These are phyloP conservation scores for Sciurus vulgaris DNA, from an alignment of 2,797 vertebrate species.

Conservation along the genomic window DNA sequence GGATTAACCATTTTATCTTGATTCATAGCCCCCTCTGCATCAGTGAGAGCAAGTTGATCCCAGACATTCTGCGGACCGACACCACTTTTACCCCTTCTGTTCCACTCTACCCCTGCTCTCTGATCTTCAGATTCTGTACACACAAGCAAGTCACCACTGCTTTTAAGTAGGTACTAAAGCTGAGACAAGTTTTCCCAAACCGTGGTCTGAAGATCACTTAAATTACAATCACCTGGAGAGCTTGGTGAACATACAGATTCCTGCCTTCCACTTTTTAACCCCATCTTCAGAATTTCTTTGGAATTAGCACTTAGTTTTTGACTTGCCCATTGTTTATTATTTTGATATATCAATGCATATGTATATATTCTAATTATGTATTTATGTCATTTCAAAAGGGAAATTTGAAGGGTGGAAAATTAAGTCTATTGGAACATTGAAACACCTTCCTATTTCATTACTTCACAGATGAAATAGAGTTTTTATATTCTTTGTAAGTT, in stretches of 20 bases:
- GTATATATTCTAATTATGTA: neutral
- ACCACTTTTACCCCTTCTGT: neutral
- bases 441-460: conserved; percentile 16
- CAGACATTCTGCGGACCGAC: neutral
- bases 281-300: neutral
- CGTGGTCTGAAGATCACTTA: neutral
- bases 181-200: neutral
- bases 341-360: neutral
- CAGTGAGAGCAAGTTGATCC: neutral
- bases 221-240: neutral
- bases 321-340: neutral
- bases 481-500: conserved; percentile 67
- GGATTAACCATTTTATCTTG: neutral
- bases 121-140: neutral
- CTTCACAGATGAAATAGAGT: conserved; percentile 33
- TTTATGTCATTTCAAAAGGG: conserved; percentile 45
- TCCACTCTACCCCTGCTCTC: neutral
- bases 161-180: neutral
- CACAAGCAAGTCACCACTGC: neutral
- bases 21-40: neutral
- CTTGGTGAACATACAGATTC: neutral
- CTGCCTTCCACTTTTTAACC: neutral
- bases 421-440: conserved; percentile 18
- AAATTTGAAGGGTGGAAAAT: conserved; percentile 35
- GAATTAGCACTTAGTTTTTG: neutral